Conservation (phyloP, 2,113 vertebrate genomes). For the Calidris pugnax region DNA sequence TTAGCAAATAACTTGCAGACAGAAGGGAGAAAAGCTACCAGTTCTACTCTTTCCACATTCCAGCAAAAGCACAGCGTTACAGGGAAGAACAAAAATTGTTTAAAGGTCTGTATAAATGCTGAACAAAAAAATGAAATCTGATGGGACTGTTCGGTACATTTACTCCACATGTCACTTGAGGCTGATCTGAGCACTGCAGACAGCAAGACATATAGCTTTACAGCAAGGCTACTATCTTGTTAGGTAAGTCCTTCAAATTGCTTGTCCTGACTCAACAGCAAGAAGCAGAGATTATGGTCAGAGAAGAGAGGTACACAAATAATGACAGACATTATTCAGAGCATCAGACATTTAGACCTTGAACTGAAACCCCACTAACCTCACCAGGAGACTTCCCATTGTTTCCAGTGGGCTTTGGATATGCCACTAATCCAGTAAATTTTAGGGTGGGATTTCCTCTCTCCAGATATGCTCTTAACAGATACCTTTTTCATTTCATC, state of each 20-base stretch:
- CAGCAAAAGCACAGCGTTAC: not conserved
- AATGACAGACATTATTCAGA: slow-evolving; percentile 4
- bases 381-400: not conserved
- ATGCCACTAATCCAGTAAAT: not conserved
- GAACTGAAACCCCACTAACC: not conserved
- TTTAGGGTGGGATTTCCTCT: not conserved
- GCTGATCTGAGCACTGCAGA: not conserved
- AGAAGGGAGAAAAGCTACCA: not conserved
- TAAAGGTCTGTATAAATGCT: not conserved
- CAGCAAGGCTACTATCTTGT: not conserved
- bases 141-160: not conserved
- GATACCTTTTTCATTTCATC: not conserved
- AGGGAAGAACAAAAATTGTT: not conserved
- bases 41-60: not conserved
- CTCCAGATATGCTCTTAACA: not conserved
- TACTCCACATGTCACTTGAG: not conserved
- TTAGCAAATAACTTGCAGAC: not conserved
- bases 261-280: slow-evolving; percentile 11
- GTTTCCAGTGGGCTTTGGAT: not conserved
- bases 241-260: not conserved
- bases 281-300: not conserved
- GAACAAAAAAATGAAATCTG: not conserved
- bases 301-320: not conserved
- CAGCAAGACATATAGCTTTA: not conserved
- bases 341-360: not conserved